Base-by-base conservation (phyloP, 1,140 invertebrate species). In the Sminthurides bifidus region DNA sequence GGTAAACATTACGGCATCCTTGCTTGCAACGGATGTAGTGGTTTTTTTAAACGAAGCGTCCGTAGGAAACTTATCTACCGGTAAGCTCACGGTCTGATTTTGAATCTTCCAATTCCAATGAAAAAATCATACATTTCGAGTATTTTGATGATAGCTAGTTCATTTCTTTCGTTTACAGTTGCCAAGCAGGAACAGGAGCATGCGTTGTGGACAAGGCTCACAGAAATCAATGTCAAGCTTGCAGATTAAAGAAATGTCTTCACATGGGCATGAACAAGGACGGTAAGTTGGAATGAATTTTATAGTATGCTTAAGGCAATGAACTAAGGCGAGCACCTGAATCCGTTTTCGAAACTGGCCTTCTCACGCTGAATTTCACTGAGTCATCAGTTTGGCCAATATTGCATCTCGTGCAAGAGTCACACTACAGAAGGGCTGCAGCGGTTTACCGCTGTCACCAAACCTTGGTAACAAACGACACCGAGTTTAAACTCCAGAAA, bases 231-330 rank as follows among this genome's bases (percentile, higher is more conserved):
- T 98, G 92, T 70, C 93, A 97, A 71, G 93, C 94, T 0, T 98
- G 95, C 71, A 75, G 95, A 27, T 78, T 98, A 37, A 96, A 96
- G 75, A 98, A 98, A 74, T 98, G 95, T 72, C 77, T 98, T 37
- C 80, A 88, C 56, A 96, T 97, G 89, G 95, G 95, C 52, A 98
- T 98, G 95, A 98, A 98, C 72, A 98, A 98, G 79, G 94, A 98
- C 75, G 94, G 94, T 98, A 74, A 84, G 87, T 37, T n/a, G n/a
- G n/a, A n/a, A n/a, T n/a, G n/a, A n/a, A n/a, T n/a, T n/a, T n/a
- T n/a, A n/a, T n/a, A n/a, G n/a, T n/a, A n/a, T n/a, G n/a, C n/a
- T n/a, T n/a, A n/a, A n/a, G n/a, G n/a, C n/a, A n/a, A n/a, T n/a
- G n/a, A n/a, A n/a, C n/a, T n/a, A n/a, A n/a, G n/a, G n/a, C n/a